Evolutionary conservation across 2,888 invertebrate genomes (phyloP).

Genomic region (Allolobophora icterica): DNA sequence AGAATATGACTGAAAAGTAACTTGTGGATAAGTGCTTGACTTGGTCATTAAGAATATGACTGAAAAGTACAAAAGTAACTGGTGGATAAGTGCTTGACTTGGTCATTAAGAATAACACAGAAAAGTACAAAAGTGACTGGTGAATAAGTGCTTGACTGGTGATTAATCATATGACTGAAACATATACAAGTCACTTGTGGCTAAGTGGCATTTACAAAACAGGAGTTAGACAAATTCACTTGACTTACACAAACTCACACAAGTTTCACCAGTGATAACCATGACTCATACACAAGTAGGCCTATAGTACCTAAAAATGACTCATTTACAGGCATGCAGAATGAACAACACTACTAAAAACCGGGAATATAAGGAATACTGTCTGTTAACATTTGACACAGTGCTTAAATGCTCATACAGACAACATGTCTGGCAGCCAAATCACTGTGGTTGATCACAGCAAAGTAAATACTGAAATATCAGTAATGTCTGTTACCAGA

Average conservation of each 20-base stretch:
- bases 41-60: not conserved
- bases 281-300: slow-evolving; percentile 17
- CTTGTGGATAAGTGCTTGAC: too few relatives aligned
- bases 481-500: not conserved
- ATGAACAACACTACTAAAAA: not conserved
- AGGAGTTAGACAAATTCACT: too few relatives aligned
- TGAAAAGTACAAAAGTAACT: not conserved
- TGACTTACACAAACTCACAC: not conserved
- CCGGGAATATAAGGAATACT: not conserved
- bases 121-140: not conserved
- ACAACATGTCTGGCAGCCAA: not conserved
- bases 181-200: not conserved
- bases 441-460: not conserved
- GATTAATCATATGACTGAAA: not conserved
- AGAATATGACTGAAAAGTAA: too few relatives aligned
- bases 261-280: not conserved
- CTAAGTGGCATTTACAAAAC: not conserved
- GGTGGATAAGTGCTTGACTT: not conserved
- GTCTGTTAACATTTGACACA: not conserved
- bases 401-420: not conserved
- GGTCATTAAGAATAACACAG: not conserved
- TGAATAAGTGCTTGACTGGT: not conserved
- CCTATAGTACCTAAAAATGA: not conserved
- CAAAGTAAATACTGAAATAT: too few relatives aligned
- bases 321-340: not conserved